Evolutionary conservation across 2,113 vertebrate species (phyloP), one percentile per base, ranked within the genome.

Genomic region (Pseudonaja textilis): DNA sequence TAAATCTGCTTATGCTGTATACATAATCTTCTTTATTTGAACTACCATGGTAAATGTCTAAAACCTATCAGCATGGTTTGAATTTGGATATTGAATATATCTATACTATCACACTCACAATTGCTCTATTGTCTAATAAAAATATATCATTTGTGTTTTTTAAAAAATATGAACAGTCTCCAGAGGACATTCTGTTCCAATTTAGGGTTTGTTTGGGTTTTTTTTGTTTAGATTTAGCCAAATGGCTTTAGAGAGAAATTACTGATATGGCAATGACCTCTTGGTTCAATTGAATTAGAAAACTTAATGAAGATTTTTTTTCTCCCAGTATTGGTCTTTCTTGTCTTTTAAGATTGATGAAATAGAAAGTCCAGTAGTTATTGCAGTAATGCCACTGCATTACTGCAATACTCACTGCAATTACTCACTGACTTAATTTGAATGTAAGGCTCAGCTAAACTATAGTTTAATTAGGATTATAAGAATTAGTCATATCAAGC

Each of bases 171-270:
- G 95, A 92, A 93, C 94, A 92, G 95, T 96, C 94, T 96, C 89
- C 89, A 94, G 94, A 96, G 93, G 91, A 96, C 90, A 95, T 95
- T 94, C 91, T 95, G 89, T 91, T 96, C 57, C 26, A 20, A 22
- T 95, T 96, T 96, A 96, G 89, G 0, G 97, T 93, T 95, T 96
- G 92, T 95, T 96, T 97, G 0, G 97, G 0, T 50, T 94, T 95
- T 96, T 92, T 96, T 96, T 97, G 95, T 97, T 94, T 96, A 93
- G 96, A 96, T 96, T 96, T 96, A 95, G 91, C 93, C 96, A 95
- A 96, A 97, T 97, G 96, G 45, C 95, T 97, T 97, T 96, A 96
- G 96, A 94, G 97, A 97, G 96, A 96, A 97, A 97, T 97, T 97
- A 97, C 96, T 95, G 95, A 96, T 81, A 93, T 97, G 94, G 96